Conservation (phyloP, 2,113 vertebrate genomes). For the Heterocephalus glaber region DNA sequence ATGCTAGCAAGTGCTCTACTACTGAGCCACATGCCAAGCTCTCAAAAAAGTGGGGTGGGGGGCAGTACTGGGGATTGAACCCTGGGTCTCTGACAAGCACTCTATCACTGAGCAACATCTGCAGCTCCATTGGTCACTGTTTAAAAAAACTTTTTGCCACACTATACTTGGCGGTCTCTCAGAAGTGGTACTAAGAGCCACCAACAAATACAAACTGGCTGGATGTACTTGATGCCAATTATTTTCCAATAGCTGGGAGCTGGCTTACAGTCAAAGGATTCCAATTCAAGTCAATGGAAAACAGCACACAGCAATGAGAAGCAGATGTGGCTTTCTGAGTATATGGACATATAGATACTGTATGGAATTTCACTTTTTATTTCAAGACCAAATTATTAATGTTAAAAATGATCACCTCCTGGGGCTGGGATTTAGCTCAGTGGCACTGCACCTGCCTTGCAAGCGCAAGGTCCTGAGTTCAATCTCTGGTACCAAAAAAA, state of each 20-base stretch:
- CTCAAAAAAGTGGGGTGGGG: no score
- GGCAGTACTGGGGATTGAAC: neutral
- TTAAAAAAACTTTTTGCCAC: neutral
- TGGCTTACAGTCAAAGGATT: neutral
- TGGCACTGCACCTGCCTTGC: no score
- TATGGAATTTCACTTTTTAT: neutral
- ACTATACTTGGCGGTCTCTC: neutral
- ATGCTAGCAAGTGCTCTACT: neutral
- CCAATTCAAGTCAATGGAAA: slow-evolving; percentile 1
- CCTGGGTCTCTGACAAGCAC: neutral
- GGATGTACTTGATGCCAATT: neutral
- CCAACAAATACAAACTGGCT: neutral
- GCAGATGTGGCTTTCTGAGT: neutral
- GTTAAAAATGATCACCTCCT: neutral
- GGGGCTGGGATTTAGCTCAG: no score
- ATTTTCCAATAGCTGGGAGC: neutral
- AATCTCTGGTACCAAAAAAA: no score
- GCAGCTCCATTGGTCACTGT: neutral
- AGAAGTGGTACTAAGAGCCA: neutral
- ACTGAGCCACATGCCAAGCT: neutral
- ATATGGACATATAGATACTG: neutral
- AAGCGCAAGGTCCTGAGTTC: no score
- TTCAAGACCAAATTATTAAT: neutral
- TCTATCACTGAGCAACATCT: neutral
- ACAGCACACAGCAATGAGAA: neutral